Percentiles rank a stretch among this genome's conserved stretches.
Evolutionary conservation across 2,888 invertebrate genomes (phyloP).

Genomic region (Blastobasis lacticolella): DNA sequence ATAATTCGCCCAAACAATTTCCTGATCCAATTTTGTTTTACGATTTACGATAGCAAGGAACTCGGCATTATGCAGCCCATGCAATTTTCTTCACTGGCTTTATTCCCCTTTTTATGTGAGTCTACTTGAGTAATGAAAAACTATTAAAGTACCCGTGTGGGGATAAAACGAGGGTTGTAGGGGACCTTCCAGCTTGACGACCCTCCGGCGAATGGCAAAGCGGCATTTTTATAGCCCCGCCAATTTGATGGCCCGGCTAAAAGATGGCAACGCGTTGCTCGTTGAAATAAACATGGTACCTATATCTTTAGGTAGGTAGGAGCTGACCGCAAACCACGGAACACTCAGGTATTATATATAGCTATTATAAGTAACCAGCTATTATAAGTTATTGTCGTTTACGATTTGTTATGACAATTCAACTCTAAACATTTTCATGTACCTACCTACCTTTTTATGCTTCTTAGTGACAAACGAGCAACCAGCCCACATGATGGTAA

Average conservation of each 20-base stretch:
- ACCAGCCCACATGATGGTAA: no score
- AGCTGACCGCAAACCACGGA: no score
- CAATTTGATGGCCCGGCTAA: slow-evolving; percentile 54
- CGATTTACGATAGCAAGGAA: slow-evolving; percentile 44
- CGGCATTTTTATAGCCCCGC: slow-evolving; percentile 56
- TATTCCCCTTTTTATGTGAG: slow-evolving; percentile 58
- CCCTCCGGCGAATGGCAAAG: slow-evolving; percentile 46
- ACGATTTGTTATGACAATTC: no score
- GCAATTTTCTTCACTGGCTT: slow-evolving; percentile 66
- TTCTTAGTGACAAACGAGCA: no score
- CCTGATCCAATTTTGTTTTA: slow-evolving; percentile 48
- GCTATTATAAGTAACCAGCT: no score
- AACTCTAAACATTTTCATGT: no score
- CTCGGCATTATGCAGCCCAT: slow-evolving; percentile 60
- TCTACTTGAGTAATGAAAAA: slow-evolving; percentile 73
- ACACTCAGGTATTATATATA: no score
- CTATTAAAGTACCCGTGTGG: slow-evolving; percentile 65
- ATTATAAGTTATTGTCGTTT: no score
- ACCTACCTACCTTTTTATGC: no score
- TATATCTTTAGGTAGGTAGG: background rate
- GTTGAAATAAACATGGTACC: slow-evolving; percentile 18
- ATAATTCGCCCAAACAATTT: slow-evolving; percentile 40
- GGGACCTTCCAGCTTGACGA: slow-evolving; percentile 61
- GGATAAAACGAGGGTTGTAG: slow-evolving; percentile 60
- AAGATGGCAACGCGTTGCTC: slow-evolving; percentile 51